Conservation (phyloP, 2,113 vertebrate genomes). For the Physeter macrocephalus region DNA sequence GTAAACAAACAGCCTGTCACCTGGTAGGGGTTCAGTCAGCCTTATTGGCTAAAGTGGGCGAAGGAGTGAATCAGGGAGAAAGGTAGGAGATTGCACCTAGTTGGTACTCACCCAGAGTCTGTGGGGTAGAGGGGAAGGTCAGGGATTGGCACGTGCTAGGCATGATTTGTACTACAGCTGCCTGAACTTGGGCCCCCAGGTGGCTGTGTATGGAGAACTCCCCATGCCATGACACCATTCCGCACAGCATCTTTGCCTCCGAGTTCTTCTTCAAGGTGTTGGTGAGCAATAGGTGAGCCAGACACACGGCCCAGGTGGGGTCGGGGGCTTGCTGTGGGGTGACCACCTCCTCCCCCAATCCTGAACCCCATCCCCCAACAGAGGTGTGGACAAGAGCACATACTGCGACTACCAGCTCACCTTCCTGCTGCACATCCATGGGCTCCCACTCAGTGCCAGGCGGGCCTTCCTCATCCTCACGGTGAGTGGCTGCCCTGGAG, state of each 20-base stretch:
- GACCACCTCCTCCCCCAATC: neutral
- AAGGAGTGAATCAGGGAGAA: neutral
- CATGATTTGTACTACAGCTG: too few species aligned
- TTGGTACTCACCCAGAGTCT: neutral
- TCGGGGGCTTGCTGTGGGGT: neutral
- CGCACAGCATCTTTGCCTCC: conserved; percentile 14
- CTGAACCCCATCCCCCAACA: neutral
- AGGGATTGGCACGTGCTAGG: neutral
- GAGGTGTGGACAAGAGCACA: conserved; percentile 72
- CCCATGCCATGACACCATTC: conserved; percentile 62
- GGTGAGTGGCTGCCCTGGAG: conserved; percentile 1
- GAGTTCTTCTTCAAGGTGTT: conserved; percentile 72
- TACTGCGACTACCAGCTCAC: conserved; percentile 76
- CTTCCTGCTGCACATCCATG: conserved; percentile 74
- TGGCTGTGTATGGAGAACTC: conserved; percentile 74
- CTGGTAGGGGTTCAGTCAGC: neutral
- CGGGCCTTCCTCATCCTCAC: conserved; percentile 1
- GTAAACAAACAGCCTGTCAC: too few species aligned
- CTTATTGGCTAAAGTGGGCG: neutral
- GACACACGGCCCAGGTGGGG: neutral
- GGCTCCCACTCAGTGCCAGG: conserved; percentile 62
- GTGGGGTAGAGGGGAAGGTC: neutral
- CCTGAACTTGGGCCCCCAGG: conserved; percentile 36
- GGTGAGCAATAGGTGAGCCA: conserved; percentile 74
- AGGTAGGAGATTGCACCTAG: neutral